Evolutionary conservation across 2,797 vertebrate genomes (phyloP).

Genomic region (Catamblyrhynchus diadema): DNA sequence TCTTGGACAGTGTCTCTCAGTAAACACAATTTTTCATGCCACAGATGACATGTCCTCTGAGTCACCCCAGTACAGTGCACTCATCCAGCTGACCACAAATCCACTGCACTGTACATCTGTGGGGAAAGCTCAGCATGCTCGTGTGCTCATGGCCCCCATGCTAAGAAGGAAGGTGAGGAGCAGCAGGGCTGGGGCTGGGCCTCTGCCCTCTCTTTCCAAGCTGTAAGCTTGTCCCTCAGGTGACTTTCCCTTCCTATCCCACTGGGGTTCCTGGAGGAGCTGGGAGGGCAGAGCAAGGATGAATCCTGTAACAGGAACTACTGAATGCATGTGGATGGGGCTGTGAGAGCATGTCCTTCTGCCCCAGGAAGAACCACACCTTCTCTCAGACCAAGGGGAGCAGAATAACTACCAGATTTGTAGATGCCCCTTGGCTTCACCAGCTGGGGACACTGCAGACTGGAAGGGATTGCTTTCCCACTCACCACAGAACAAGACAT

Average conservation of each 20-base stretch:
- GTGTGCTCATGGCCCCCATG: fast-evolving
- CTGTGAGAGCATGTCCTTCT: background rate
- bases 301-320: background rate
- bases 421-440: background rate
- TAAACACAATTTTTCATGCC: background rate
- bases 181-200: background rate
- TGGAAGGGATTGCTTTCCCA: background rate
- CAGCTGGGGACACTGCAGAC: background rate
- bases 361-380: background rate
- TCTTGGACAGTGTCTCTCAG: background rate
- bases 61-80: background rate
- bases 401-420: background rate
- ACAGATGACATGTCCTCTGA: background rate
- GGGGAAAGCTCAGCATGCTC: background rate
- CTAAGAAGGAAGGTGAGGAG: background rate
- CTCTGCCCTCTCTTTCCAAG: background rate
- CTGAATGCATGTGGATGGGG: background rate
- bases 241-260: background rate
- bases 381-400: background rate
- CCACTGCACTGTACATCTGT: too few relatives aligned
- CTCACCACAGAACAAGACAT: background rate
- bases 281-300: background rate
- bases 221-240: background rate
- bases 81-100: background rate
- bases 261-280: background rate